These are phyloP conservation scores for Tupiocoris notatus DNA, from an alignment of 2,888 invertebrate species.

Conservation along the genomic window DNA sequence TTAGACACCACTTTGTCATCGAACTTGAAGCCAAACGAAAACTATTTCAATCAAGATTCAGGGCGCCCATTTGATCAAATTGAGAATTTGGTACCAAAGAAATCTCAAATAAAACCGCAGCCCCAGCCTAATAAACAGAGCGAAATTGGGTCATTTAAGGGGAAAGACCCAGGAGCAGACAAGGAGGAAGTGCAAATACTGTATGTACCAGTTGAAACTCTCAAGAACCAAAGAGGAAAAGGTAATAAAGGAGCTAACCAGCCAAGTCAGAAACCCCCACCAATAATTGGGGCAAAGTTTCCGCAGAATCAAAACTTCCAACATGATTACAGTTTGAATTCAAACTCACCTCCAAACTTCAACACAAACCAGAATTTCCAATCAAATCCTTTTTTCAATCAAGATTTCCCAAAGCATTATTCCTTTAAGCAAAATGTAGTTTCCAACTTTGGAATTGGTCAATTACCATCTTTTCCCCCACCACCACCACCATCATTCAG, in stretches of 20 bases:
- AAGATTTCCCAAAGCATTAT: neutral
- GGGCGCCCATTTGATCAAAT: conserved; percentile 11
- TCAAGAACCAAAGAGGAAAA: conserved; percentile 58
- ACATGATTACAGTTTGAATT: neutral
- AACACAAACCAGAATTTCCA: neutral
- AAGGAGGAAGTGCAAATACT: conserved; percentile 73
- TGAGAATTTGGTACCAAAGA: conserved; percentile 2
- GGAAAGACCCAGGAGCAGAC: conserved; percentile 51
- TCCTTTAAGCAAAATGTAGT: neutral
- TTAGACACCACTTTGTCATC: conserved; percentile 4
- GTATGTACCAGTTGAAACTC: conserved; percentile 77
- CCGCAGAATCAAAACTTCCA: conserved; percentile 4
- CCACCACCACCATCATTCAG: neutral
- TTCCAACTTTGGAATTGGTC: neutral
- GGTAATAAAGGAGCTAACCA: conserved; percentile 7
- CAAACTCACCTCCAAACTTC: neutral
- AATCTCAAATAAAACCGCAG: conserved; percentile 51
- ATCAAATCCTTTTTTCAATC: neutral
- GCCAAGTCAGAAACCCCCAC: conserved; percentile 1
- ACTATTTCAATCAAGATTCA: conserved; percentile 52
- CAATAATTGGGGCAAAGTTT: neutral
- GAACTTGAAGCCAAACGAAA: conserved; percentile 42
- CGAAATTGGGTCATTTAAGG: conserved; percentile 31
- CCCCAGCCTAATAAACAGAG: conserved; percentile 43
- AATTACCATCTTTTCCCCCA: neutral